These are phyloP conservation scores for Rhipidura dahli DNA, from an alignment of 2,113 vertebrate species.

Conservation along the genomic window DNA sequence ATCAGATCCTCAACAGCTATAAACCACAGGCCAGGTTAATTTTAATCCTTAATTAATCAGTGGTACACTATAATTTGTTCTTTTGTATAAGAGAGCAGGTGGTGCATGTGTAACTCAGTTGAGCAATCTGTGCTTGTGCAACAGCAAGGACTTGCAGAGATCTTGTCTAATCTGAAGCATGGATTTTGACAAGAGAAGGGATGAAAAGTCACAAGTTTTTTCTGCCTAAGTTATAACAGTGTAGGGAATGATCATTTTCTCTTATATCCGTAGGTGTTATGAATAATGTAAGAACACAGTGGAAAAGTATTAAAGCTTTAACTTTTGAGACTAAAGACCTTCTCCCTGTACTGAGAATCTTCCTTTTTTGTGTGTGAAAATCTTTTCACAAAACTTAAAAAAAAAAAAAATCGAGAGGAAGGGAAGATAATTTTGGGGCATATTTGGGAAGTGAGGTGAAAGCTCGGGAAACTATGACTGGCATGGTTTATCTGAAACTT, in stretches of 20 bases:
- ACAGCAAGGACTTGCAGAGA: not conserved
- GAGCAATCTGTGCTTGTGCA: not conserved
- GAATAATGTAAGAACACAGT: not conserved
- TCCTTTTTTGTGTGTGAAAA: not conserved
- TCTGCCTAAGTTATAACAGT: not conserved
- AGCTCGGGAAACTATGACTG: not conserved
- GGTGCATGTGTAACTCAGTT: not conserved
- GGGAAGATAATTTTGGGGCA: not conserved
- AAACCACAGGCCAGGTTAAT: constrained; percentile 94
- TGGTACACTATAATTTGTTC: not conserved
- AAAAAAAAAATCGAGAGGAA: not conserved
- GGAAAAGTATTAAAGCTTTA: not conserved
- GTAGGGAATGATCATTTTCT: not conserved
- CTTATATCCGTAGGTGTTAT: not conserved
- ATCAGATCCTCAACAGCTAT: constrained; percentile 97
- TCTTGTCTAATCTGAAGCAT: not conserved
- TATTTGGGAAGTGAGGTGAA: not conserved
- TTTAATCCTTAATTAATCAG: not conserved
- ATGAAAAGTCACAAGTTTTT: not conserved
- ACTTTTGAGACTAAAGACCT: not conserved
- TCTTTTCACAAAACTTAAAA: not conserved
- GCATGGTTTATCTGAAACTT: not conserved
- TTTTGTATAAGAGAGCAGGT: not conserved
- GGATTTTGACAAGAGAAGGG: not conserved
- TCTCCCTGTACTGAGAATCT: not conserved